Percentiles rank a stretch among this genome's conserved stretches.
These are phyloP conservation scores for Unio pictorum DNA, from an alignment of 2,888 invertebrate genomes.

Conservation along the genomic window DNA sequence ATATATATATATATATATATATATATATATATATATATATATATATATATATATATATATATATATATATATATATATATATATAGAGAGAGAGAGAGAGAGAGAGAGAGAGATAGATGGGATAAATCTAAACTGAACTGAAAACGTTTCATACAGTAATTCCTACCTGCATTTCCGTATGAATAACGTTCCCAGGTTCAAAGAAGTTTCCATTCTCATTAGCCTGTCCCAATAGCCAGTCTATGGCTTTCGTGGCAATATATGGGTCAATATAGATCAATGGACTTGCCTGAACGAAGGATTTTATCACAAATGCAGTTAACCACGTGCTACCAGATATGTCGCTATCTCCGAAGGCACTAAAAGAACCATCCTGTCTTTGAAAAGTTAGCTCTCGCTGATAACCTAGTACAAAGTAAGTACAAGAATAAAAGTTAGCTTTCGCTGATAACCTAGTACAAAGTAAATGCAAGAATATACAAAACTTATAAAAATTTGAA, in stretches of 20 bases:
- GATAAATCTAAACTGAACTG: too few species aligned
- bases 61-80: too few species aligned
- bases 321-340: slow-evolving; percentile 86
- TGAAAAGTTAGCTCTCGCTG: slow-evolving; percentile 91
- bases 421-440: slow-evolving; percentile 81
- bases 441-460: slow-evolving; percentile 83
- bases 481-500: too few species aligned
- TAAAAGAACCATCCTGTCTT: slow-evolving; percentile 90
- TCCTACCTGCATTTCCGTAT: slow-evolving; percentile 74
- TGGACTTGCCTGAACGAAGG: slow-evolving; percentile 80
- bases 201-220: slow-evolving; percentile 82
- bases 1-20: too few species aligned
- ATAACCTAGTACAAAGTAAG: slow-evolving; percentile 76
- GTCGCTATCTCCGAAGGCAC: slow-evolving; percentile 84
- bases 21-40: too few species aligned
- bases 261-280: slow-evolving; percentile 79
- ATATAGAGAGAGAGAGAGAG: too few species aligned
- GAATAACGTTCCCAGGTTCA: slow-evolving; percentile 80
- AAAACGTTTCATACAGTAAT: neutral
- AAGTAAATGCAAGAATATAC: neutral
- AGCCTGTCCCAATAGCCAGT: slow-evolving; percentile 83
- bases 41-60: too few species aligned
- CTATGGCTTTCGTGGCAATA: slow-evolving; percentile 79
- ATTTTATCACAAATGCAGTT: slow-evolving; percentile 86
- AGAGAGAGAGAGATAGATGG: too few species aligned